Percentiles rank a stretch among this genome's conserved stretches.
These are phyloP conservation scores for Colistium nudipinnis DNA, from an alignment of 2,113 vertebrate genomes.

Conservation along the genomic window DNA sequence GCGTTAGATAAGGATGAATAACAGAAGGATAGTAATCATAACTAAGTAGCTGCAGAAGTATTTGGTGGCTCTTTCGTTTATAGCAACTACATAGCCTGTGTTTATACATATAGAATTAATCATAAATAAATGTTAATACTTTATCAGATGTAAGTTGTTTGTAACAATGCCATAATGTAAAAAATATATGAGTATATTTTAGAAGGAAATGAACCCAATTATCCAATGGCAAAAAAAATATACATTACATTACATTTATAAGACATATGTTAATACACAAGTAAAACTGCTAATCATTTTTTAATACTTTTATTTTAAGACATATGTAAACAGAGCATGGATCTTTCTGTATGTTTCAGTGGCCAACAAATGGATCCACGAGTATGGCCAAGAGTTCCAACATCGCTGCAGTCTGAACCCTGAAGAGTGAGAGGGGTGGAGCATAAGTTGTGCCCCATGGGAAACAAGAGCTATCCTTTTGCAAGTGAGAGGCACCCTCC, in stretches of 20 bases:
- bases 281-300: neutral
- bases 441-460: conserved; percentile 45
- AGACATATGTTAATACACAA: no score
- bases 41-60: conserved; percentile 39
- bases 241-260: no score
- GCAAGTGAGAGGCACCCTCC: conserved; percentile 48
- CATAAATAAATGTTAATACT: neutral
- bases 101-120: neutral
- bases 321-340: neutral
- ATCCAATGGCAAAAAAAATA: neutral
- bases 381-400: conserved; percentile 92
- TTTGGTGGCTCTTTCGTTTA: conserved; percentile 9
- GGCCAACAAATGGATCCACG: conserved; percentile 96
- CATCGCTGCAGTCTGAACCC: conserved; percentile 84
- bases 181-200: no score
- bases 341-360: conserved; percentile 78
- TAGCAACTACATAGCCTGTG: neutral
- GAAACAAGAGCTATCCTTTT: conserved; percentile 55
- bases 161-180: no score
- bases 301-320: neutral
- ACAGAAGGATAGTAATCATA: conserved; percentile 37
- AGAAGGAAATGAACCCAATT: no score
- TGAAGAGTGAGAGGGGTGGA: conserved; percentile 78
- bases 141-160: neutral
- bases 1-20: conserved; percentile 28